Conservation (phyloP, 2,888 invertebrate genomes). For the Ormyrus rosae region DNA sequence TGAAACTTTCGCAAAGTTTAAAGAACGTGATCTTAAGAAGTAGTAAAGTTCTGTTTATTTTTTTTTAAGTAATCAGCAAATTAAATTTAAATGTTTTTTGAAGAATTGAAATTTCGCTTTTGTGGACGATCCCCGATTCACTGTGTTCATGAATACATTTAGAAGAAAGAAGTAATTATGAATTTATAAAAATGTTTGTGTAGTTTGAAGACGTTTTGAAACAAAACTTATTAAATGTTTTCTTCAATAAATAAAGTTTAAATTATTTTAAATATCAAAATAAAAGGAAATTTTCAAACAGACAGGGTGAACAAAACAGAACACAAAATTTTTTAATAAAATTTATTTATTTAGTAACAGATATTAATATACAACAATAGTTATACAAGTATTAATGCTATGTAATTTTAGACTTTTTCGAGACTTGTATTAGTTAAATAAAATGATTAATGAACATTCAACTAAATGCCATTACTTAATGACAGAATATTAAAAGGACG, state of each 20-base stretch:
- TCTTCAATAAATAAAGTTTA: background rate
- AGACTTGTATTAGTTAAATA: constrained; percentile 16
- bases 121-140: too few species aligned
- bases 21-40: too few species aligned
- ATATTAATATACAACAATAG: constrained; percentile 37
- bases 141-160: too few species aligned
- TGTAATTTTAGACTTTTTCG: constrained; percentile 28
- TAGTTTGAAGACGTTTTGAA: too few species aligned
- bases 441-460: constrained; percentile 16
- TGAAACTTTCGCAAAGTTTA: too few species aligned
- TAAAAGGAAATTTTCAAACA: background rate
- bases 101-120: too few species aligned
- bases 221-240: too few species aligned
- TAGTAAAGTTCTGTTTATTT: background rate
- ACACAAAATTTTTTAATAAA: constrained; percentile 41
- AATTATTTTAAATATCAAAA: constrained; percentile 5
- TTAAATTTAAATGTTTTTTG: too few species aligned
- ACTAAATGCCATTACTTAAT: constrained; percentile 9
- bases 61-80: background rate
- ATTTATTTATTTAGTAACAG: constrained; percentile 43
- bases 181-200: too few species aligned
- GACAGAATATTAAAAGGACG: constrained; percentile 10
- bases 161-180: too few species aligned
- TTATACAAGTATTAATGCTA: constrained; percentile 30
- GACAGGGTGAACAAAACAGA: constrained; percentile 42